Base-by-base conservation (phyloP, 2,888 invertebrate genomes). In the Gisinianus flammeolus region DNA sequence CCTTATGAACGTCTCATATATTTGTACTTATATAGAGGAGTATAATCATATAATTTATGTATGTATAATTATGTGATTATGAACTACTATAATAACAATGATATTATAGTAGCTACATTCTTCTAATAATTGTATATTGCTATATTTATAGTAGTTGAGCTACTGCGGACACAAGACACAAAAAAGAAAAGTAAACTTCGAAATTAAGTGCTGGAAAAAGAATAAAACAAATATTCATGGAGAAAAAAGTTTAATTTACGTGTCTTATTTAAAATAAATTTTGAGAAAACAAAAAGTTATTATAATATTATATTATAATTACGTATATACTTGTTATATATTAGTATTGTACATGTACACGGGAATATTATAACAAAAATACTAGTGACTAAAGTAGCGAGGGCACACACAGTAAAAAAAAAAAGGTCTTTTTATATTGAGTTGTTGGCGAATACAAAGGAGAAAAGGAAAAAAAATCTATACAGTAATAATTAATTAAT, bases 221-320 rank as follows among this genome's bases (percentile, higher is more conserved):
- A 71, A 71, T 12, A 1, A 30, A 52, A 35, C 30, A 12, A 31
- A 68, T 28, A 8, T 44, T 44, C 44, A 44, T 16, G 44, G 44
- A 68, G 68, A 35, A 31, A 31, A 54, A 35, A 12, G 52, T 73
- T 73, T 58, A 30, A 31, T 73, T 73, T 73, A n/a, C n/a, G 73
- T 73, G 73, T 73, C 73, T 73, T 73, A 73, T 73, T 73, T 73
- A 72, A 54, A 35, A 35, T 8, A 72, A 0, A 72, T 24, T 31
- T 58, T n/a, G 8, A 26, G 28, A 22, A 22, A 35, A 35, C 22
- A 68, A 31, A 35, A n/a, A 72, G 5, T 58, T 58, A 22, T 30
- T 58, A 56, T 24, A 72, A 16, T 72, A 56, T 71, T 56, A 22
- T 28, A 56, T 56, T 2, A 22, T n/a, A 58, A 58, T 58, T 58